Evolutionary conservation across 2,888 invertebrate genomes (phyloP).

Genomic region (Oegoconia quadripuncta): DNA sequence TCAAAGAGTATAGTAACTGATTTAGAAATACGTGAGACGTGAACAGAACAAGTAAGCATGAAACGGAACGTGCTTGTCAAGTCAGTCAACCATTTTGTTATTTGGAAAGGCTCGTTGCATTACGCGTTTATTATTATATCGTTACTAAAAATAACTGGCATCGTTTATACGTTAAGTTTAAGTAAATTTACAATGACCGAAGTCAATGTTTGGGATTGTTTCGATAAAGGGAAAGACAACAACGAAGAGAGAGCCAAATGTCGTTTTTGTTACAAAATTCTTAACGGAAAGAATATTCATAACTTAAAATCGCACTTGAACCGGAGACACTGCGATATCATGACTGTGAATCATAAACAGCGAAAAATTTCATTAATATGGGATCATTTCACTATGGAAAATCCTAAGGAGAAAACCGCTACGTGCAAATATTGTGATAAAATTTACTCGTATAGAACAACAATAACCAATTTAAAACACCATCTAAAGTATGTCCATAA

Average conservation of each 20-base stretch:
- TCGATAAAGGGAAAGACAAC: neutral
- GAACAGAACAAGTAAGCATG: no score
- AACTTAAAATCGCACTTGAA: constrained; percentile 19
- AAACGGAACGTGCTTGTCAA: neutral
- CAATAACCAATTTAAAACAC: constrained; percentile 17
- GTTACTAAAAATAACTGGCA: neutral
- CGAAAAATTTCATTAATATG: no score
- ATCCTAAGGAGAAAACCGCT: constrained; percentile 10
- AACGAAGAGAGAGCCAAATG: neutral
- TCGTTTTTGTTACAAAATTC: neutral
- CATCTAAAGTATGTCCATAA: constrained; percentile 15
- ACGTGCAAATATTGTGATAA: constrained; percentile 21
- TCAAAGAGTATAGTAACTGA: no score
- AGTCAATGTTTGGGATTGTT: constrained; percentile 3
- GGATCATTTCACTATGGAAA: constrained; percentile 13
- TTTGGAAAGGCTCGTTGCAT: neutral
- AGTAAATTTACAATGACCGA: constrained; percentile 2
- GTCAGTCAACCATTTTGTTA: neutral
- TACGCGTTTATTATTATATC: neutral
- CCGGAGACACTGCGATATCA: constrained; percentile 11
- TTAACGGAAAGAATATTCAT: neutral
- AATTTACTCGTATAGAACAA: constrained; percentile 18
- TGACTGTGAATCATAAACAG: no score
- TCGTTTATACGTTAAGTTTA: neutral
- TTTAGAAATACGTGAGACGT: no score